phyloP scores from a whole-genome alignment of 1,140 invertebrate species.

The Ceratina japonica region DNA sequence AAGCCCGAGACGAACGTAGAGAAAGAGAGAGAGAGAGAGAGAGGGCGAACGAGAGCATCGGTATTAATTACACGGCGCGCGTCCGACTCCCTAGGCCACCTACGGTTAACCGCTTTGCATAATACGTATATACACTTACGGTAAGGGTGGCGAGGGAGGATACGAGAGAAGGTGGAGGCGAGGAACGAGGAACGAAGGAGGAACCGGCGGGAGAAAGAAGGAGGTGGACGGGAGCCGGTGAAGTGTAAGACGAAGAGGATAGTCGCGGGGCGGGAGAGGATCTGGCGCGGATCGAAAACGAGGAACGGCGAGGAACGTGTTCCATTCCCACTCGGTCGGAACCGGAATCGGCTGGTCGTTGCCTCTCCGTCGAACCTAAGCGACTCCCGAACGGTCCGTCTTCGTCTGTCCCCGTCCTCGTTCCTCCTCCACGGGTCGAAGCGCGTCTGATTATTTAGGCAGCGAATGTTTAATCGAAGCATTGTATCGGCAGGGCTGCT shows the following conservation, averaged over 20 bases:
- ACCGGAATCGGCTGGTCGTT: conserved; percentile 67
- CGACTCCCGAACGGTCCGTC: conserved; percentile 8
- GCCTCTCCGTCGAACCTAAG: conserved; percentile 10
- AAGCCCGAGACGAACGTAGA: background rate
- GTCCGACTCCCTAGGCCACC: conserved; percentile 74
- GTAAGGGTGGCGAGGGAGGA: conserved; percentile 62
- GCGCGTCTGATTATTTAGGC: conserved; percentile 78
- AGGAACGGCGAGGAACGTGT: conserved; percentile 66
- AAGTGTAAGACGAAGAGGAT: conserved; percentile 52
- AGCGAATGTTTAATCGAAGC: conserved; percentile 79
- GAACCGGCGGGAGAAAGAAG: background rate
- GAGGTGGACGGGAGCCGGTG: conserved; percentile 20
- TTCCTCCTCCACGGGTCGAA: conserved; percentile 57
- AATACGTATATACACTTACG: conserved; percentile 71
- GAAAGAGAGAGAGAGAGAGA: conserved; percentile 59
- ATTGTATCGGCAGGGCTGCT: conserved; percentile 74
- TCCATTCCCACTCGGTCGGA: conserved; percentile 66
- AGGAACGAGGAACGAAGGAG: background rate
- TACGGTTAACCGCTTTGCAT: conserved; percentile 75
- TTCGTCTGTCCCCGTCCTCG: conserved; percentile 36
- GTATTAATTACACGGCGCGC: conserved; percentile 74
- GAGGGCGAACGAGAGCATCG: conserved; percentile 65
- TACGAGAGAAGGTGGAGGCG: conserved; percentile 33
- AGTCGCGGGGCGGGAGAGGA: conserved; percentile 30
- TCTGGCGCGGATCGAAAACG: conserved; percentile 64